Base-by-base conservation (phyloP, 2,797 vertebrate genomes). In the Rhadinocentrus ornatus region DNA sequence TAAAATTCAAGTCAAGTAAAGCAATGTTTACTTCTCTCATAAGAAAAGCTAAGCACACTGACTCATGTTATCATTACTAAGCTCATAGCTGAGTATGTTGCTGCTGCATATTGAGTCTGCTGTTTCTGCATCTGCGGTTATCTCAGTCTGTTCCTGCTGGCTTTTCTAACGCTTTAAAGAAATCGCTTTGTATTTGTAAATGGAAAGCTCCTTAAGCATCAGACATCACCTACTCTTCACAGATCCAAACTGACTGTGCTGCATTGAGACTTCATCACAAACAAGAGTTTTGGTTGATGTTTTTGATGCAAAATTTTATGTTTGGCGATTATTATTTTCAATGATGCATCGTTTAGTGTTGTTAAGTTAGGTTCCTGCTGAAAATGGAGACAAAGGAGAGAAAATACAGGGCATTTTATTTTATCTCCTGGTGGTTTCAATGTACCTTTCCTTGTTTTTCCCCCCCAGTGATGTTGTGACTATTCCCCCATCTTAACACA, bases 101-200 rank as follows among this genome's bases (percentile, higher is more conserved):
- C 87, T 81, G 75, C 88, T 86, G 70, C 67, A 48, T 84, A 58
- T 73, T 22, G 48, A 84, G 65, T 73, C 82, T 73, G 54, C 71
- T 78, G 77, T 69, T 62, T 57, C 59, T 61, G 52, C 32, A 31
- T 59, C 61, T 78, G 58, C 70, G 63, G 20, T 65, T 69, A 55
- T 70, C 59, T 78, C 55, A 32, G 56, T 68, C 66, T 62, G 63
- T 61, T 79, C 71, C 71, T 44, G 53, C 64, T 35, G 54, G 69
- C 80, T 80, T 73, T 80, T 68, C 57, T 52, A 66, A 61, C 31
- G 6, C 65, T 64, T 67, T 6, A 54, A 35, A 41, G 41, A 32
- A 39, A 64, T 66, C 5, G 13, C 73, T 82, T 70, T 58, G 48
- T 76, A 63, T 58, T 58, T 56, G 61, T 56, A 72, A 78, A 87